Conservation (phyloP, 1,140 invertebrate genomes). For the Notospermus geniculatus region DNA sequence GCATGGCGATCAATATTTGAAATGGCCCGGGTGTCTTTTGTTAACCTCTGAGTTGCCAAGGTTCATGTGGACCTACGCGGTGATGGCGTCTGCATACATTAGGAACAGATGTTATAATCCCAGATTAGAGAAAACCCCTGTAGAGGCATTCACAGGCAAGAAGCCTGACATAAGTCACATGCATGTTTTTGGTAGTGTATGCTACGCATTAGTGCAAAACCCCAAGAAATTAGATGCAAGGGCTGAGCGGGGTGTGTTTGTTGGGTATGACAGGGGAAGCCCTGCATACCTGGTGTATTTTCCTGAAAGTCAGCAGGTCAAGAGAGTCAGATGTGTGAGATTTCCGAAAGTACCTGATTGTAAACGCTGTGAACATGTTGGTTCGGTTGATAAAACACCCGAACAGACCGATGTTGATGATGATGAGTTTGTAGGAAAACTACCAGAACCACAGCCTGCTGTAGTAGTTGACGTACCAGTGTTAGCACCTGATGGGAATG, state of each 20-base stretch:
- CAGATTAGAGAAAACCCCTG: neutral
- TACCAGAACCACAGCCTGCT: neutral
- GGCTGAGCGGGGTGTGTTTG: constrained; percentile 20
- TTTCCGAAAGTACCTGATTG: constrained; percentile 7
- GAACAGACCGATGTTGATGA: too few relatives aligned
- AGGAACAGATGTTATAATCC: constrained; percentile 24
- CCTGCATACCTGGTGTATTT: constrained; percentile 22
- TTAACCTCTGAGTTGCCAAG: constrained; percentile 25
- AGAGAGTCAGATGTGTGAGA: constrained; percentile 17
- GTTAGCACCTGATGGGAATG: neutral
- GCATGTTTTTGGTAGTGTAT: constrained; percentile 19
- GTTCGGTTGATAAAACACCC: too few relatives aligned
- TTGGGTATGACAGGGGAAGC: constrained; percentile 25
- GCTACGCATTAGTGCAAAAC: constrained; percentile 20
- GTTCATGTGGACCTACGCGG: constrained; percentile 31
- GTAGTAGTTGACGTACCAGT: neutral
- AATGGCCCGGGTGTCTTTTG: constrained; percentile 16
- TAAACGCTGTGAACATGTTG: too few relatives aligned
- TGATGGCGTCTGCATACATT: constrained; percentile 25
- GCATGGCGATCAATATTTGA: constrained; percentile 19
- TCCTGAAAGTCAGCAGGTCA: constrained; percentile 11
- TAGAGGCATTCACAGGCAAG: constrained; percentile 6
- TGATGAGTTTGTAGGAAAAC: neutral
- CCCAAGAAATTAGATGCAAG: constrained; percentile 22
- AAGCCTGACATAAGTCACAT: constrained; percentile 18